A percentile compares a stretch with the other conserved stretches of the same genome.
Conservation (phyloP, 2,797 vertebrate species). For the Ctenopoma kingsleyae region DNA sequence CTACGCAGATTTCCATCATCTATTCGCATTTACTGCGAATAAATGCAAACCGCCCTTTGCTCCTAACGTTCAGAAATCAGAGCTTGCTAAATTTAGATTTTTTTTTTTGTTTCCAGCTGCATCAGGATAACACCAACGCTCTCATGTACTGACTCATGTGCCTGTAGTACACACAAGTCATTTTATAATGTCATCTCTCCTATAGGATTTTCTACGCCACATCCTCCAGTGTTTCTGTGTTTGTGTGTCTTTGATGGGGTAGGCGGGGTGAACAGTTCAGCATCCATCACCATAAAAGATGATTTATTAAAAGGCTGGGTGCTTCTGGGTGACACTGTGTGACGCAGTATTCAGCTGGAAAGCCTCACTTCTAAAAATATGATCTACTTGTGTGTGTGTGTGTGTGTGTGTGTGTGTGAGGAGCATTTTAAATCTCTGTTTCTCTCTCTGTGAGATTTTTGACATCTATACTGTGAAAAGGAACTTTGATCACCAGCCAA, state of each 20-base stretch:
- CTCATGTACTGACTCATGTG: constrained; percentile 24
- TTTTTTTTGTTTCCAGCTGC: constrained; percentile 25
- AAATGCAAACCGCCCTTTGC: background rate
- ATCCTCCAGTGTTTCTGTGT: constrained; percentile 17
- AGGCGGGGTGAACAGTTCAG: constrained; percentile 39
- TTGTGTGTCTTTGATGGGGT: constrained; percentile 25
- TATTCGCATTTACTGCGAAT: background rate
- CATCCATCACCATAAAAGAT: constrained; percentile 26
- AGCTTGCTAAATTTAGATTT: constrained; percentile 27
- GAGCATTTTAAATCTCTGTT: constrained; percentile 38
- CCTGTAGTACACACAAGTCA: constrained; percentile 19
- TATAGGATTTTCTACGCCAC: constrained; percentile 22
- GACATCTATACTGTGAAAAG: constrained; percentile 59
- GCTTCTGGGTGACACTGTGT: constrained; percentile 34
- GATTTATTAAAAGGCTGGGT: constrained; percentile 38
- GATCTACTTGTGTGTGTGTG: constrained; percentile 25
- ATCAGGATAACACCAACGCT: background rate
- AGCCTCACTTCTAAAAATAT: constrained; percentile 59
- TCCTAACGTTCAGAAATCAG: constrained; percentile 4
- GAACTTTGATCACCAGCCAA: constrained; percentile 77
- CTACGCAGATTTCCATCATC: background rate
- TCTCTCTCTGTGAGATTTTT: constrained; percentile 39
- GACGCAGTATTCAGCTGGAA: constrained; percentile 47
- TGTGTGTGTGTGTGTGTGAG: constrained; percentile 27
- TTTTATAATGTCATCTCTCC: constrained; percentile 19